Evolutionary conservation across 2,113 vertebrate species (phyloP).

Genomic region (Brachyhypopomus gauderio): DNA sequence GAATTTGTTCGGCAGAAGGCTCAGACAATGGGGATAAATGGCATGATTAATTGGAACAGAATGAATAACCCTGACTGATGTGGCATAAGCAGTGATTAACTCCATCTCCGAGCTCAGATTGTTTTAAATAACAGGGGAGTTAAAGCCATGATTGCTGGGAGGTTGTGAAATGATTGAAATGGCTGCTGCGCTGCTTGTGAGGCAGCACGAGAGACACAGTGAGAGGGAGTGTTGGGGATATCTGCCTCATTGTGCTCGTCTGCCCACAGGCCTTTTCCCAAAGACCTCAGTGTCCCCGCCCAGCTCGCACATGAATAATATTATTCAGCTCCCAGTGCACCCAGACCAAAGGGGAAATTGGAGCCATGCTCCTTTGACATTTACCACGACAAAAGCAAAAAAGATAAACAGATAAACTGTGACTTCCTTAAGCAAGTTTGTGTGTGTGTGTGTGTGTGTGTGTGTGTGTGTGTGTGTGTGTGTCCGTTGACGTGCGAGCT

Average conservation of each 20-base stretch:
- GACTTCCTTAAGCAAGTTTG: constrained; percentile 14
- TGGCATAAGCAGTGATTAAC: constrained; percentile 61
- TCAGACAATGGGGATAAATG: constrained; percentile 58
- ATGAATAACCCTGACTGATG: constrained; percentile 62
- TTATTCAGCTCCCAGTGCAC: constrained; percentile 39
- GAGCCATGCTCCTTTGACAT: constrained; percentile 44
- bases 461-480: neutral
- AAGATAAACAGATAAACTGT: constrained; percentile 30
- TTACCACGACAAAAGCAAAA: constrained; percentile 40
- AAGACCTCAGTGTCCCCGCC: constrained; percentile 26
- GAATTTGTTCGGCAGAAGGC: constrained; percentile 51
- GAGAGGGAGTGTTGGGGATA: constrained; percentile 30
- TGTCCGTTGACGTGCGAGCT: neutral
- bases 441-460: constrained; percentile 14
- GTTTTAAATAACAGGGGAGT: constrained; percentile 61
- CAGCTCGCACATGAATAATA: constrained; percentile 37
- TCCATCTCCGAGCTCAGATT: constrained; percentile 56
- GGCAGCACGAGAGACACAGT: constrained; percentile 14
- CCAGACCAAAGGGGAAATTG: constrained; percentile 45
- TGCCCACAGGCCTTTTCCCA: constrained; percentile 50
- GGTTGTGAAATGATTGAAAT: constrained; percentile 59
- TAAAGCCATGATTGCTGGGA: constrained; percentile 58
- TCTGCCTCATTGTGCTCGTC: constrained; percentile 48
- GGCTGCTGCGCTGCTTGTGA: constrained; percentile 41
- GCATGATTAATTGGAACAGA: constrained; percentile 62